Percentiles rank a stretch among this genome's conserved stretches.
Conservation (phyloP, 2,113 vertebrate genomes). For the Myiopsitta monachus region DNA sequence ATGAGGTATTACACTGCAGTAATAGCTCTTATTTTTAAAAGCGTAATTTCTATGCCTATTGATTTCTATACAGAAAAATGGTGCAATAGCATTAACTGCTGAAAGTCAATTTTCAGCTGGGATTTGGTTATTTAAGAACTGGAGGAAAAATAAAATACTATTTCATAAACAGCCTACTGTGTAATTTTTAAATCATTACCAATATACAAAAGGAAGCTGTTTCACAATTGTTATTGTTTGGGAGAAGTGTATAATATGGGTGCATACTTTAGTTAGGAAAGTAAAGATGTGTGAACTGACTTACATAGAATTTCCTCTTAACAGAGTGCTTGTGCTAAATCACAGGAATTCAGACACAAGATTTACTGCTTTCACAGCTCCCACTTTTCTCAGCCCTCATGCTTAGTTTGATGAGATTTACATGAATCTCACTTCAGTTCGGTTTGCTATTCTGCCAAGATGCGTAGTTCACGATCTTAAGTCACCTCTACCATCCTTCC, state of each 20-base stretch:
- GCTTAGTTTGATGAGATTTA: background rate
- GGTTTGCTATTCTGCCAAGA: background rate
- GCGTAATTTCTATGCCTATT: background rate
- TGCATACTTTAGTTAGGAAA: background rate
- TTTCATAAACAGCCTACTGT: background rate
- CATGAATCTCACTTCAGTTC: background rate
- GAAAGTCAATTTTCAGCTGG: background rate
- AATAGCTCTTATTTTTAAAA: background rate
- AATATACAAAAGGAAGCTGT: background rate
- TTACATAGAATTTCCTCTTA: background rate
- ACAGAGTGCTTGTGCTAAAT: background rate
- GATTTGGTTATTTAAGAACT: background rate
- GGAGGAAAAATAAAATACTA: background rate
- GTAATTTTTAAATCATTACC: slow-evolving; percentile 2
- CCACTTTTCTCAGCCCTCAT: background rate
- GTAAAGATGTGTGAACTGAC: background rate
- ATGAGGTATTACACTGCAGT: background rate
- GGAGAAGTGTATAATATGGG: background rate
- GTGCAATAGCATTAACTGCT: background rate
- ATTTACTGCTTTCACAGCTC: background rate
- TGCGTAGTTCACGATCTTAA: background rate
- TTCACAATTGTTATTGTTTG: background rate
- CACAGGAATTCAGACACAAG: background rate
- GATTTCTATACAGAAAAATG: background rate
- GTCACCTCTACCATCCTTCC: background rate